Percentiles rank a stretch among this genome's conserved stretches.
phyloP scores from a whole-genome alignment of 2,113 vertebrate species.

The Brevimyrus niger region DNA sequence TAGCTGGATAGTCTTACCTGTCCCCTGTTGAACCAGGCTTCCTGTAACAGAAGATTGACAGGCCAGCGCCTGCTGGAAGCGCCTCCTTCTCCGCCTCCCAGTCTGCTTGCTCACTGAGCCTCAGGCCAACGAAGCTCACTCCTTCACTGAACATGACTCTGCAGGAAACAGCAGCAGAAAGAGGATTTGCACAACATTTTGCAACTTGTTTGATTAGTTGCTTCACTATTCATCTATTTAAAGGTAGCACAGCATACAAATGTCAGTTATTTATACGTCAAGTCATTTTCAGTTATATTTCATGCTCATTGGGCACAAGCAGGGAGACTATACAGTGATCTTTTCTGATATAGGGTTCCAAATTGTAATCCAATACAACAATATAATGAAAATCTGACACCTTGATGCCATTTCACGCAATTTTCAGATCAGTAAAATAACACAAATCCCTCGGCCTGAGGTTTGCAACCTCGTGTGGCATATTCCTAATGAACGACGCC shows the following conservation, averaged over 20 bases:
- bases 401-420: background rate
- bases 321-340: background rate
- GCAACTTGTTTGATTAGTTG: background rate
- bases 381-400: background rate
- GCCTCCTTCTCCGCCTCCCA: slow-evolving; percentile 92
- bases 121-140: slow-evolving; percentile 72
- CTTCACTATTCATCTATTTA: background rate
- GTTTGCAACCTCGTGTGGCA: background rate
- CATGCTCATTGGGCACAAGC: background rate
- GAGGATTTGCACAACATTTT: background rate
- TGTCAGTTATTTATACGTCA: background rate
- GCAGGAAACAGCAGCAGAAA: slow-evolving; percentile 25
- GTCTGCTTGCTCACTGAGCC: slow-evolving; percentile 70
- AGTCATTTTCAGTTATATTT: background rate
- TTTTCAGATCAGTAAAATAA: background rate
- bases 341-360: background rate
- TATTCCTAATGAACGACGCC: background rate
- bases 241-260: background rate
- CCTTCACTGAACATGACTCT: slow-evolving; percentile 82
- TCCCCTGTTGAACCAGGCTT: slow-evolving; percentile 55
- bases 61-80: slow-evolving; percentile 58
- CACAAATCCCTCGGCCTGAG: background rate
- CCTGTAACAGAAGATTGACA: slow-evolving; percentile 75
- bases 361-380: background rate
- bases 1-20: slow-evolving; percentile 61